Evolutionary conservation across 2,888 invertebrate species (phyloP).

Genomic region (Metalampra italica): DNA sequence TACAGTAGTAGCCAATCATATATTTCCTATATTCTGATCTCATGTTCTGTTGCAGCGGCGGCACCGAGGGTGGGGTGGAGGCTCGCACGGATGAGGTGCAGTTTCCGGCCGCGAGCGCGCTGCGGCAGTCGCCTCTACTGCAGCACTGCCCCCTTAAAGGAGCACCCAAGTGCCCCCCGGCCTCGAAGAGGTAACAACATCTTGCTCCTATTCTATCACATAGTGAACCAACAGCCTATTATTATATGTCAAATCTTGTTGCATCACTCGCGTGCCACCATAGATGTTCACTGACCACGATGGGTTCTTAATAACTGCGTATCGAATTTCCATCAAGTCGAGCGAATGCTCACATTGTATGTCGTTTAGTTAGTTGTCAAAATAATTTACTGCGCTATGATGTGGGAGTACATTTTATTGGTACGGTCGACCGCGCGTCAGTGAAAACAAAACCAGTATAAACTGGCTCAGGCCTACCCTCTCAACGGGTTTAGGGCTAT

Average conservation of each 20-base stretch:
- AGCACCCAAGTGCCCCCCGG: constrained; percentile 83
- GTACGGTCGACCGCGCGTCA: too few relatives aligned
- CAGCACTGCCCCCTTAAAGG: constrained; percentile 83
- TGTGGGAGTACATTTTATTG: background rate
- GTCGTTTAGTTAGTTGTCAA: constrained; percentile 10
- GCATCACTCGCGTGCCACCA: too few relatives aligned
- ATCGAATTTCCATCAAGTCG: constrained; percentile 26
- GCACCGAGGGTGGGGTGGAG: constrained; percentile 57
- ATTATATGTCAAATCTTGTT: too few relatives aligned
- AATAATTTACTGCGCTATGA: background rate
- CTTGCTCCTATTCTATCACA: background rate
- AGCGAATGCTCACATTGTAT: constrained; percentile 1
- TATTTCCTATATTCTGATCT: background rate
- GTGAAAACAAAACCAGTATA: too few relatives aligned
- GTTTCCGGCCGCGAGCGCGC: constrained; percentile 56
- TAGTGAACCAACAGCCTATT: too few relatives aligned
- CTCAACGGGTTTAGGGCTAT: too few relatives aligned
- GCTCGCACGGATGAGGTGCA: constrained; percentile 55
- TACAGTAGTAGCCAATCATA: too few relatives aligned
- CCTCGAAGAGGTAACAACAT: constrained; percentile 75
- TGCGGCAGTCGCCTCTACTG: constrained; percentile 71
- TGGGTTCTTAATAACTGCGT: constrained; percentile 10
- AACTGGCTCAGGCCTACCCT: too few relatives aligned
- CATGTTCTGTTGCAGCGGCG: constrained; percentile 32
- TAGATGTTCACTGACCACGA: background rate